Conservation (phyloP, 2,797 vertebrate genomes). For the Gorsachius magnificus region DNA sequence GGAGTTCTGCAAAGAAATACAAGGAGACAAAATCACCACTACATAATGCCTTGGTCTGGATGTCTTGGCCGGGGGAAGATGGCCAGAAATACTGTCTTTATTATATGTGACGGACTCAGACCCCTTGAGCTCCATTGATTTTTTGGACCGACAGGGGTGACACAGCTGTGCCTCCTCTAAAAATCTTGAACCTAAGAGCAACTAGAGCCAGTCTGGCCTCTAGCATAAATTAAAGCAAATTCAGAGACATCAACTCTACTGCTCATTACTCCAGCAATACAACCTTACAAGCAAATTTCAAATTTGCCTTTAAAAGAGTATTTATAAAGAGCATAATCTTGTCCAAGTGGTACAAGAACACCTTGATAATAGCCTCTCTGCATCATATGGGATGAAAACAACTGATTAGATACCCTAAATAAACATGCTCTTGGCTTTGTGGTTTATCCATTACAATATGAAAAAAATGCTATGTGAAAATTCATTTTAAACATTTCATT, state of each 20-base stretch:
- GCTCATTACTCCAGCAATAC: neutral
- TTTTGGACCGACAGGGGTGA: neutral
- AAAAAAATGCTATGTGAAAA: neutral
- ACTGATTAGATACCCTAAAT: neutral
- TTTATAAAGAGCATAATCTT: neutral
- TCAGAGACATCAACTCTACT: neutral
- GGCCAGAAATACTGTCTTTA: neutral
- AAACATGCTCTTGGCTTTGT: neutral
- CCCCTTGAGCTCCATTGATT: neutral
- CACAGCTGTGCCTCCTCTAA: neutral
- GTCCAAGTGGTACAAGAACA: neutral
- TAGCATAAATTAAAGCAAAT: neutral
- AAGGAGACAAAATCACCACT: neutral
- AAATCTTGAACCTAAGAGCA: neutral
- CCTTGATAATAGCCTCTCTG: neutral
- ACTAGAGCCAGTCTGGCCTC: neutral
- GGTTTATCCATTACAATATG: neutral
- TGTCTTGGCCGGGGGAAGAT: neutral
- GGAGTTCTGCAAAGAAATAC: neutral
- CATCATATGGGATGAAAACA: neutral
- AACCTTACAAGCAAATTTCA: neutral
- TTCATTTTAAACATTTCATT: conserved; percentile 30
- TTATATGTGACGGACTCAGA: neutral
- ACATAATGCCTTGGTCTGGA: neutral
- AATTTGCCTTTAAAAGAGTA: neutral